Base-by-base conservation (phyloP, 2,888 invertebrate species). In the Arge pagana region DNA sequence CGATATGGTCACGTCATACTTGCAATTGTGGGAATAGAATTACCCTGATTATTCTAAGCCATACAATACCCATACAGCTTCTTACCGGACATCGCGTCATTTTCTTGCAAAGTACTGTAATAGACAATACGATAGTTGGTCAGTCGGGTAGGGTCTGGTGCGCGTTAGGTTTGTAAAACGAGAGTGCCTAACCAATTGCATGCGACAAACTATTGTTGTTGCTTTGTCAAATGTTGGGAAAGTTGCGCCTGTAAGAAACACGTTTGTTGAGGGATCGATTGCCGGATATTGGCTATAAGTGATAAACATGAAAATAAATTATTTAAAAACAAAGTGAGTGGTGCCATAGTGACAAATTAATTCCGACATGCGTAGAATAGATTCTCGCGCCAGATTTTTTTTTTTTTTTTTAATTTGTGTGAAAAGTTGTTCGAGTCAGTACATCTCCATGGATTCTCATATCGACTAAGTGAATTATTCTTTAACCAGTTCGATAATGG, bases 331-430 rank as follows among this genome's bases (percentile, higher is more conserved):
- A 19, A 21, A 39, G 3, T 24, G 13, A 13, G 28, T 16, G 18
- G 28, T 24, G 41, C 28, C 18, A 28, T 28, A 28, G 41, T 41
- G 41, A 42, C 6, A 42, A 31, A 42, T 30, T 42, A 30, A 30
- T 30, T 30, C 13, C 30, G 30, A 42, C 18, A 42, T 42, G 42
- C 30, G 10, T 21, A 42, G 42, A 28, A 30, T 42, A 37, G n/a
- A n/a, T n/a, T n/a, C n/a, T n/a, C n/a, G n/a, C n/a, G n/a, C n/a
- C n/a, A n/a, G n/a, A n/a, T n/a, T n/a, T n/a, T n/a, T n/a, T n/a
- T n/a, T n/a, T n/a, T n/a, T n/a, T n/a, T n/a, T n/a, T n/a, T n/a
- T n/a, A n/a, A n/a, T n/a, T n/a, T n/a, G n/a, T n/a, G n/a, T n/a
- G n/a, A n/a, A n/a, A n/a, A n/a, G n/a, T n/a, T n/a, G n/a, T n/a